Conservation (phyloP, 2,888 invertebrate genomes). For the Apodemia zela region DNA sequence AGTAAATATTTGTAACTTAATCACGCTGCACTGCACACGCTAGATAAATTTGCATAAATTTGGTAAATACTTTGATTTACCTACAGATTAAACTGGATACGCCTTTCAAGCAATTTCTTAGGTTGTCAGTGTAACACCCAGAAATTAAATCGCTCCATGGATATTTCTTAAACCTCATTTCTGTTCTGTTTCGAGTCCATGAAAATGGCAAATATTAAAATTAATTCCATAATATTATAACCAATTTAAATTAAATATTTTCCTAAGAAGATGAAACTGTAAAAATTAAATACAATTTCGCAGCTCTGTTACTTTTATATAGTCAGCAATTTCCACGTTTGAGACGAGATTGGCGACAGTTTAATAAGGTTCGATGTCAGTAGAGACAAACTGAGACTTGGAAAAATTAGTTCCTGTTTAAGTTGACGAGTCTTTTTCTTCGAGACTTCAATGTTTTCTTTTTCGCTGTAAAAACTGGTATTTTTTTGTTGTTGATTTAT, state of each 20-base stretch:
- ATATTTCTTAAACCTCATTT: too few relatives aligned
- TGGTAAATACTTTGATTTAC: too few relatives aligned
- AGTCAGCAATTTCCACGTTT: conserved; percentile 46
- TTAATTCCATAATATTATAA: background rate
- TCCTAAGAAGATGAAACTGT: conserved; percentile 25
- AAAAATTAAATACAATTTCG: conserved; percentile 48
- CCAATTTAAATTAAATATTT: background rate
- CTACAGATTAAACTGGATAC: too few relatives aligned
- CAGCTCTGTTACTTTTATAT: conserved; percentile 65
- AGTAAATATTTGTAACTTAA: too few relatives aligned
- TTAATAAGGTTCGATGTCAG: conserved; percentile 34
- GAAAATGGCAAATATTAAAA: too few relatives aligned
- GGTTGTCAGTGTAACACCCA: too few relatives aligned
- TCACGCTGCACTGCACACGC: too few relatives aligned
- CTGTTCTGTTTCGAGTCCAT: too few relatives aligned
- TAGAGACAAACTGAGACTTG: conserved; percentile 32
- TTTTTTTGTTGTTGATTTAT: too few relatives aligned
- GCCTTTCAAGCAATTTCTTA: too few relatives aligned
- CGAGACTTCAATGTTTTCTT: conserved; percentile 22
- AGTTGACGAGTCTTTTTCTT: conserved; percentile 1
- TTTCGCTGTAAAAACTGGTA: conserved; percentile 15
- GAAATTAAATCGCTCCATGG: too few relatives aligned
- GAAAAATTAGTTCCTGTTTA: conserved; percentile 9
- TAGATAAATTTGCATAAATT: too few relatives aligned
- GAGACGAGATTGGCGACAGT: conserved; percentile 35